Evolutionary conservation across 2,888 invertebrate species (phyloP), one percentile per base, ranked within the genome.

Genomic region (Eugnorisma glareosa): DNA sequence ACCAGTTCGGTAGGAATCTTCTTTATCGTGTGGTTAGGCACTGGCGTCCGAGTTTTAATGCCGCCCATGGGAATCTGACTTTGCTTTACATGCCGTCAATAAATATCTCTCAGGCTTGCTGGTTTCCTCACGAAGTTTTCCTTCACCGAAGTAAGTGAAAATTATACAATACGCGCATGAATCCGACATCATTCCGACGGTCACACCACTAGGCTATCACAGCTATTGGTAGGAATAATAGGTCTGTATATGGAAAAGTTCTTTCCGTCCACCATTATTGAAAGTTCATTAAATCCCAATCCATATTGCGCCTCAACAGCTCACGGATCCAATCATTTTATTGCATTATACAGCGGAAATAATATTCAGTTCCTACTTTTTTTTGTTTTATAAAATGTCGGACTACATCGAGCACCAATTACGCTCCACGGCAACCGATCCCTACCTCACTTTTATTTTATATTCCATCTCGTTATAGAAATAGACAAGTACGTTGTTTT

Each of bases 401-500:
- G 11, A 45, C 68, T 72, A 51, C 35, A 77, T 74, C 31, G 64
- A 82, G 73, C 77, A 82, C 71, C 83, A 82, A 83, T 85, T 83
- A 83, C 31, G 67, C 18, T 21, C 43, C 73, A 35, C n/a, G 37
- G 64, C 73, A 72, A 66, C 71, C 37, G 61, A 77, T 73, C 35
- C 59, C 28, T 69, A 54, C 69, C 45, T 63, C 35, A 31, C 37
- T 70, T 57, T 63, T 70, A 68, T 64, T 81, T 81, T 68, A 73
- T 67, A 77, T 71, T 85, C 68, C 59, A 59, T 40, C 73, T 83
- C 70, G 76, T 76, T 85, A 81, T 61, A 76, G 31, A 71, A 70
- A 85, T 77, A 82, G 43, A 77, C 78, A n/a, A 77, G 71, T 67
- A 67, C 63, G 57, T 69, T 82, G 69, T 74, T 85, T 81, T 82